Evolutionary conservation across 2,113 vertebrate species (phyloP), one percentile per base, ranked within the genome.

Genomic region (Pachypanchax playfairii): DNA sequence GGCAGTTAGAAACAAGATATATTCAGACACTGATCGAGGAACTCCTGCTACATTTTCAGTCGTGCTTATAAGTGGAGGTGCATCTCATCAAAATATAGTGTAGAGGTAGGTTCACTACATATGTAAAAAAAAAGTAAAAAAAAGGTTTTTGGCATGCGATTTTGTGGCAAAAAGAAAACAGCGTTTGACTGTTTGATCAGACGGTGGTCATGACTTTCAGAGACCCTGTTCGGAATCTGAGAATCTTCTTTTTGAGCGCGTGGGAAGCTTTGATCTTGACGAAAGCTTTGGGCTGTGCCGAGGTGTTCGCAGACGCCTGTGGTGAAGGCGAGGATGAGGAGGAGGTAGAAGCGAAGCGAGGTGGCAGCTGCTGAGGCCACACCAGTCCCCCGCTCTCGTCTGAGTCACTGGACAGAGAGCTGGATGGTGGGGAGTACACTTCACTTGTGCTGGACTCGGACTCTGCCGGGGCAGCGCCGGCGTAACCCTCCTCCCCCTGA

Each of bases 141-240:
- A 38, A 5, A 9, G 12, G 35, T 28, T 22, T 39, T 65, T 70
- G 47, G 50, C 13, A 33, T 43, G 18, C 48, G 20, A 54, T 43
- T 6, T 4, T 29, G 25, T 33, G 48, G 42, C 18, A 22, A 22
- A 51, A 35, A 54, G 13, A 12, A 65, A 72, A 41, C 20, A 64
- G 53, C n/a, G 43, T 18, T 4, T 29, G 17, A 35, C 0, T 15
- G 0, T 21, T 29, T 66, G 36, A 46, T 95, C 91, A 97, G 22
- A 97, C 94, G 0, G 95, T 96, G 0, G 95, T 97, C 94, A 97
- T 97, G 74, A 96, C 94, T 79, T 97, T 97, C 36, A 97, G 93
- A 0, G 95, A 96, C 41, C 94, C 95, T 0, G 95, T 93, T 33
- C 94, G 93, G 82, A 96, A 96, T 33, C 95, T 87, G 56, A 96